Percentiles rank a stretch among this genome's conserved stretches.
phyloP scores from a whole-genome alignment of 2,888 invertebrate species.

The Calameuta pallipes region DNA sequence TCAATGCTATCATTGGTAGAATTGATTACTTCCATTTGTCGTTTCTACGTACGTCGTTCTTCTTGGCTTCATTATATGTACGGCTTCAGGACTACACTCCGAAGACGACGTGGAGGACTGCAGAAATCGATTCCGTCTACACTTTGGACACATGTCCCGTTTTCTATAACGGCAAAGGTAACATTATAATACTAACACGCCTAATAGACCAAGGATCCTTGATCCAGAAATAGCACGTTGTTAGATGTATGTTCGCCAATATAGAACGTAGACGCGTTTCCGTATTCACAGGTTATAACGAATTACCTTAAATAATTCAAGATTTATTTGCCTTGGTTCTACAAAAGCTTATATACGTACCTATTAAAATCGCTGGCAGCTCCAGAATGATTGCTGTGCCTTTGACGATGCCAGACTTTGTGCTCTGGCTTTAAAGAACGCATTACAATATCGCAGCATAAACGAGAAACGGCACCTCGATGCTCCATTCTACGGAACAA shows the following conservation, averaged over 20 bases:
- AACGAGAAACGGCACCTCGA: slow-evolving; percentile 67
- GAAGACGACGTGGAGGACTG: slow-evolving; percentile 8
- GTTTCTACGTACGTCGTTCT: slow-evolving; percentile 1
- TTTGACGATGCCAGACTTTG: slow-evolving; percentile 50
- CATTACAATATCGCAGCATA: slow-evolving; percentile 68
- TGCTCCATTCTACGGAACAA: slow-evolving; percentile 64
- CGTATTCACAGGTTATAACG: background rate
- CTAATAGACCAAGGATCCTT: background rate
- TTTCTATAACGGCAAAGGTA: slow-evolving; percentile 23
- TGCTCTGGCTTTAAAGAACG: slow-evolving; percentile 44
- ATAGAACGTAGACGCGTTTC: background rate
- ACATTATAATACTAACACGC: background rate
- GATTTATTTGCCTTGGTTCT: background rate
- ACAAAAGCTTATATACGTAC: slow-evolving; percentile 17
- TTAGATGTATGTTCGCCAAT: background rate
- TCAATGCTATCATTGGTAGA: background rate
- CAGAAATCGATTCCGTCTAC: slow-evolving; percentile 11
- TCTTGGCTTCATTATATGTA: background rate
- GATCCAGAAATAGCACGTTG: background rate
- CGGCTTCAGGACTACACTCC: slow-evolving; percentile 3
- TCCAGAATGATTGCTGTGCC: slow-evolving; percentile 52
- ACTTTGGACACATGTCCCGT: slow-evolving; percentile 38
- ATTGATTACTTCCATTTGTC: background rate
- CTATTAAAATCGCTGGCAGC: slow-evolving; percentile 38
- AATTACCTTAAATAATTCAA: background rate